phyloP scores from a whole-genome alignment of 2,113 vertebrate genomes.

The Galemys pyrenaicus region DNA sequence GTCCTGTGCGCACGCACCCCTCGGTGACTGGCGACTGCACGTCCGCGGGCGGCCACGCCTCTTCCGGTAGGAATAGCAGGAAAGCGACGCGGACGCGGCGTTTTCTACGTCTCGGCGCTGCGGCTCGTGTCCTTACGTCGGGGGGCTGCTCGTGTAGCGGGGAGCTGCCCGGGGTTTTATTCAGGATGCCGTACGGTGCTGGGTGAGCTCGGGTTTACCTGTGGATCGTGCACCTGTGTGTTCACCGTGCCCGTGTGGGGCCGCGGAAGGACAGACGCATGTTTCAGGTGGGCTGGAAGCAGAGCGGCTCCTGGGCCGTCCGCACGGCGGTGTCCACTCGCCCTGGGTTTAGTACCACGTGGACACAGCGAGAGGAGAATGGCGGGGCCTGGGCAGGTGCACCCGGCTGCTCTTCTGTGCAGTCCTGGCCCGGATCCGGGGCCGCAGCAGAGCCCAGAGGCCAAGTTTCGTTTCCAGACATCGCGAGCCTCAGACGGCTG shows the following conservation, averaged over 20 bases:
- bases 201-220: accelerated
- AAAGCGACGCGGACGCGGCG: no score
- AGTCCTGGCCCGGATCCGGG: no score
- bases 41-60: no score
- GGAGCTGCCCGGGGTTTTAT: background rate
- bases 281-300: no score
- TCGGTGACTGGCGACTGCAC: no score
- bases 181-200: background rate
- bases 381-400: no score
- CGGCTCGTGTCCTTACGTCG: background rate
- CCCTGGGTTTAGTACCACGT: background rate
- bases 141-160: background rate
- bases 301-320: accelerated
- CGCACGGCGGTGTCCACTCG: accelerated
- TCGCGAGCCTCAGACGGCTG: constrained; percentile 27
- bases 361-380: background rate
- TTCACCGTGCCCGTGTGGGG: no score
- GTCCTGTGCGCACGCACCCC: no score
- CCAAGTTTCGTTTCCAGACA: constrained; percentile 63
- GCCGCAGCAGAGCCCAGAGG: background rate
- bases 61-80: no score
- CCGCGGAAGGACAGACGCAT: no score
- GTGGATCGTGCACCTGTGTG: background rate
- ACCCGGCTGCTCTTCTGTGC: no score
- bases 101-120: no score